phyloP scores from a whole-genome alignment of 2,113 vertebrate species.

The Coracopsis vasa region DNA sequence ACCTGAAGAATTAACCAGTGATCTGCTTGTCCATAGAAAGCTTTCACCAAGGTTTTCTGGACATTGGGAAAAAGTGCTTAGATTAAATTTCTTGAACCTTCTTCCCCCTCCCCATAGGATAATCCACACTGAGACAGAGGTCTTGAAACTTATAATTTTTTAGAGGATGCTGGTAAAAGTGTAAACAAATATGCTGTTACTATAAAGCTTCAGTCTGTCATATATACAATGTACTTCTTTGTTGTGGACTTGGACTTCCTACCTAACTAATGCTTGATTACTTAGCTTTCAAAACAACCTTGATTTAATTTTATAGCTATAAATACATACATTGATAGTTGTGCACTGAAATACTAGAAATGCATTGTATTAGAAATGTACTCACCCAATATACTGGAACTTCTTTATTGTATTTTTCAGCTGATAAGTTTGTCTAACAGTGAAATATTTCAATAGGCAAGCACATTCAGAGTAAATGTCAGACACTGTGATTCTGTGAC shows the following conservation, averaged over 20 bases:
- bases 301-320: conserved; percentile 1
- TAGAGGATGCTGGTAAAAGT: neutral
- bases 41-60: neutral
- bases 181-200: neutral
- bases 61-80: neutral
- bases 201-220: neutral
- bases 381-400: neutral
- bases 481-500: conserved; percentile 63
- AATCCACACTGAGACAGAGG: neutral
- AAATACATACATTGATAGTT: neutral
- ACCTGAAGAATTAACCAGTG: conserved; percentile 22
- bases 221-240: neutral
- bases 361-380: neutral
- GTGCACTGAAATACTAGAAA: neutral
- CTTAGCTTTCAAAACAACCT: neutral
- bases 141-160: neutral
- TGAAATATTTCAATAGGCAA: conserved; percentile 77
- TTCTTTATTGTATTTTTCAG: conserved; percentile 62
- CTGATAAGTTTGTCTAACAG: conserved; percentile 70
- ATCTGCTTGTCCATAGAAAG: neutral
- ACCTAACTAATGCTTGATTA: neutral
- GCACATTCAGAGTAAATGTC: conserved; percentile 73
- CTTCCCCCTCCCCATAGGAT: neutral
- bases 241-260: neutral
- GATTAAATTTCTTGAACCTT: conserved; percentile 3